Conservation (phyloP, 2,797 vertebrate species). For the Podarcis lilfordi region DNA sequence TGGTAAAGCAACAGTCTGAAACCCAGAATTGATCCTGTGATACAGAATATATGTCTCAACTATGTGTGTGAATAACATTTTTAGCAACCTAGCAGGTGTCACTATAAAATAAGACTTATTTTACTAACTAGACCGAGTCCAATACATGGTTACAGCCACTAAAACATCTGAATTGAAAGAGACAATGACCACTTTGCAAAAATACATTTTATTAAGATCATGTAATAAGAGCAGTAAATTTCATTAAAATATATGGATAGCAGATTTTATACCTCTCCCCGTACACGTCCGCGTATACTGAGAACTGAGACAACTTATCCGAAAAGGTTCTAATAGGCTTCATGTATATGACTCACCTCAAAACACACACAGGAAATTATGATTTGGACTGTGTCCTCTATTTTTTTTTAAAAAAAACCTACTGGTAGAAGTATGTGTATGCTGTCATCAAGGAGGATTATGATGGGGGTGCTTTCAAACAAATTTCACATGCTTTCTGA, state of each 20-base stretch:
- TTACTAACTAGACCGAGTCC: neutral
- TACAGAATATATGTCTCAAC: neutral
- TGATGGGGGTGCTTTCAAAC: neutral
- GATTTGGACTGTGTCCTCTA: neutral
- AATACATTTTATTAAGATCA: slow-evolving; percentile 76
- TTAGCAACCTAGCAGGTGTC: neutral
- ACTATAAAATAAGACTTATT: neutral
- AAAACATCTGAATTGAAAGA: slow-evolving; percentile 67
- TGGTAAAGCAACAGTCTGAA: neutral
- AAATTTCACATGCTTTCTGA: neutral
- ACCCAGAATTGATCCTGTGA: neutral
- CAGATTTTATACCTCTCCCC: slow-evolving; percentile 48
- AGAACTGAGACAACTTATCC: slow-evolving; percentile 64
- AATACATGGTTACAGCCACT: neutral
- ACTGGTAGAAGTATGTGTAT: neutral
- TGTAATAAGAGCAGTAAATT: slow-evolving; percentile 56
- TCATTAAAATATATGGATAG: slow-evolving; percentile 48
- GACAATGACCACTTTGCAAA: slow-evolving; percentile 73
- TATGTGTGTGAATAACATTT: neutral
- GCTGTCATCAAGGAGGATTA: neutral
- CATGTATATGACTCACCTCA: neutral
- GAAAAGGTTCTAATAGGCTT: neutral
- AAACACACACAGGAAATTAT: neutral
- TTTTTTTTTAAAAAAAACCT: neutral
- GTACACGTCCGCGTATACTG: slow-evolving; percentile 39